These are phyloP conservation scores for Ornithorhynchus anatinus DNA, from an alignment of 2,113 vertebrate genomes.

Conservation along the genomic window DNA sequence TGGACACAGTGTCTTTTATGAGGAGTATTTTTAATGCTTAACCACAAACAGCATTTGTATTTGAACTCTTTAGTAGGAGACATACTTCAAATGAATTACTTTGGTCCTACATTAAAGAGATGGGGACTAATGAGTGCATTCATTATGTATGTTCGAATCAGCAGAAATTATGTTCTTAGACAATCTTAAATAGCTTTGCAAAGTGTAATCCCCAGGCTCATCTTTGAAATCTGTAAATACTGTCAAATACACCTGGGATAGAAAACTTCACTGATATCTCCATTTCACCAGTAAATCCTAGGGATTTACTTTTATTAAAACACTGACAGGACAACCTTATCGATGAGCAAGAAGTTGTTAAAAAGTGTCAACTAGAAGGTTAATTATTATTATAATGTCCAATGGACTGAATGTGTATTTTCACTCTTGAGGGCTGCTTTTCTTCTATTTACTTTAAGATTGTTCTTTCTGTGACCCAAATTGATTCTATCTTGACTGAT, in stretches of 20 bases:
- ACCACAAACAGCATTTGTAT: constrained; percentile 31
- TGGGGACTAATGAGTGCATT: background rate
- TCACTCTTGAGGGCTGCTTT: too few relatives aligned
- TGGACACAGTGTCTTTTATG: background rate
- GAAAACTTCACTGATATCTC: constrained; percentile 14
- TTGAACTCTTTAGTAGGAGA: background rate
- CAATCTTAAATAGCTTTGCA: constrained; percentile 16
- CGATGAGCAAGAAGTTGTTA: too few relatives aligned
- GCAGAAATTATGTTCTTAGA: constrained; percentile 16
- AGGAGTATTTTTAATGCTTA: constrained; percentile 10
- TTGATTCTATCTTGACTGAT: too few relatives aligned
- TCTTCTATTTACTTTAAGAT: too few relatives aligned
- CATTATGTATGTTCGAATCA: background rate
- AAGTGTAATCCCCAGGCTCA: background rate
- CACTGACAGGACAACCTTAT: constrained; percentile 9
- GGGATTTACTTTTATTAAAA: constrained; percentile 16
- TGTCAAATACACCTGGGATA: constrained; percentile 15
- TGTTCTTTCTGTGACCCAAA: too few relatives aligned
- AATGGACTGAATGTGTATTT: too few relatives aligned
- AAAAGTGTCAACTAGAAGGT: too few relatives aligned
- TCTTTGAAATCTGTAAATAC: constrained; percentile 23
- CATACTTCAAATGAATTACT: background rate
- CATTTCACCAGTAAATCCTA: background rate
- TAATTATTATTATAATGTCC: too few relatives aligned
- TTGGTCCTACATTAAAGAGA: background rate